A percentile compares a stretch with the other conserved stretches of the same genome.
Evolutionary conservation across 2,113 vertebrate species (phyloP).

Genomic region (Thermophis baileyi): DNA sequence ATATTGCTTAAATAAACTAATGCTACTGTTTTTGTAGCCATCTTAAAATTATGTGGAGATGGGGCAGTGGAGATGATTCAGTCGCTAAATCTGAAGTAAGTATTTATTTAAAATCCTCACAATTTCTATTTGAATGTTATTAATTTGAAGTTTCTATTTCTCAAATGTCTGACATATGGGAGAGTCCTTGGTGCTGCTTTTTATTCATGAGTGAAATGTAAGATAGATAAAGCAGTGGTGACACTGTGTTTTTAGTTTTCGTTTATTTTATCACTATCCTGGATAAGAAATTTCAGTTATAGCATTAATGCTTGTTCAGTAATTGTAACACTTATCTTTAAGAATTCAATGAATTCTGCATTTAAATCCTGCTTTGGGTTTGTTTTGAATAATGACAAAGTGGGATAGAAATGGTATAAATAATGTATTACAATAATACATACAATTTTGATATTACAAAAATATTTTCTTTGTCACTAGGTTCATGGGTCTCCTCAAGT

Average conservation of each 20-base stretch:
- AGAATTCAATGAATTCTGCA: neutral
- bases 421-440: neutral
- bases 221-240: neutral
- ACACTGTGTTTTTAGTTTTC: neutral
- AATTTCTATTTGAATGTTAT: neutral
- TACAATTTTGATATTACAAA: neutral
- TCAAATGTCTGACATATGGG: neutral
- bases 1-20: neutral
- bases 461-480: constrained; percentile 36
- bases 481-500: constrained; percentile 56
- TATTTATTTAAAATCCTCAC: constrained; percentile 30
- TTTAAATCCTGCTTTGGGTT: neutral
- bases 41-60: constrained; percentile 79
- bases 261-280: neutral
- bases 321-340: neutral
- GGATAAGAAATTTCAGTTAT: neutral
- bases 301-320: neutral
- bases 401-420: neutral
- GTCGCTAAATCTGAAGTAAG: constrained; percentile 73
- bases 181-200: neutral
- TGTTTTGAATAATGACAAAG: neutral
- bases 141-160: neutral
- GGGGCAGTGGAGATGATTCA: constrained; percentile 76
- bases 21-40: constrained; percentile 39
- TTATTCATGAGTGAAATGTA: neutral